Evolutionary conservation across 1,140 invertebrate genomes (phyloP).

Genomic region (Coelopa frigida): DNA sequence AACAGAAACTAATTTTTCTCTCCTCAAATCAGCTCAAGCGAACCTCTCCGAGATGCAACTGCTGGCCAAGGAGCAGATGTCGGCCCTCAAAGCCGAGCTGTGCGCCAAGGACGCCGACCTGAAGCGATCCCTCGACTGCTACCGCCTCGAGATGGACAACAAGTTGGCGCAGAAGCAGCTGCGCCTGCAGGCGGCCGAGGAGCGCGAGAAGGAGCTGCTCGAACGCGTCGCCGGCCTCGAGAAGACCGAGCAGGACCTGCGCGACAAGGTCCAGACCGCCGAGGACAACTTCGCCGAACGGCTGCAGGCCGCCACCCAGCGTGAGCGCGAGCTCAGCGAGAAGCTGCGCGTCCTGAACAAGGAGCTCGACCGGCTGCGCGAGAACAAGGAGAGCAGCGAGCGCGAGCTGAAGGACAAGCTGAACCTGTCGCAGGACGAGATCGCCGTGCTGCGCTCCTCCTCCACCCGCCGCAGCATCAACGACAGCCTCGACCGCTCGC

Average conservation of each 20-base stretch:
- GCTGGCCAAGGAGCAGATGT: conserved; percentile 29
- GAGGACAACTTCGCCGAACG: conserved; percentile 26
- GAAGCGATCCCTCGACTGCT: conserved; percentile 26
- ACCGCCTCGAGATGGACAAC: conserved; percentile 24
- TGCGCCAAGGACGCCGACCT: conserved; percentile 24
- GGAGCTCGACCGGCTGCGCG: conserved; percentile 24
- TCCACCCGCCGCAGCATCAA: conserved; percentile 7
- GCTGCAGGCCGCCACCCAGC: conserved; percentile 21
- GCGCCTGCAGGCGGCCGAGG: conserved; percentile 20
- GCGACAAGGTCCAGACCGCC: conserved; percentile 25
- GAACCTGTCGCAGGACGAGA: conserved; percentile 36
- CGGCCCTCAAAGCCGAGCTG: conserved; percentile 28
- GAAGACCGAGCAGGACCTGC: conserved; percentile 29
- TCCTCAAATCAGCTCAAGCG: conserved; percentile 23
- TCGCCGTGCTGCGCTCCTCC: conserved; percentile 32
- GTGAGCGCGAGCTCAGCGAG: conserved; percentile 37
- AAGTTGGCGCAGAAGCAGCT: conserved; percentile 29
- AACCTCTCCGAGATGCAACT: conserved; percentile 30
- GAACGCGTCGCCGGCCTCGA: conserved; percentile 26
- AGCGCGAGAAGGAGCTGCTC: conserved; percentile 33
- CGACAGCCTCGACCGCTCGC: conserved; percentile 7
- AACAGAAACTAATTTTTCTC: neutral
- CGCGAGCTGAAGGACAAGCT: conserved; percentile 36
- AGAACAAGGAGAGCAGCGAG: conserved; percentile 21
- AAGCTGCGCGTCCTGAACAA: conserved; percentile 26